These are phyloP conservation scores for Dolichallabes microphthalmus DNA, from an alignment of 2,113 vertebrate species.

Conservation along the genomic window DNA sequence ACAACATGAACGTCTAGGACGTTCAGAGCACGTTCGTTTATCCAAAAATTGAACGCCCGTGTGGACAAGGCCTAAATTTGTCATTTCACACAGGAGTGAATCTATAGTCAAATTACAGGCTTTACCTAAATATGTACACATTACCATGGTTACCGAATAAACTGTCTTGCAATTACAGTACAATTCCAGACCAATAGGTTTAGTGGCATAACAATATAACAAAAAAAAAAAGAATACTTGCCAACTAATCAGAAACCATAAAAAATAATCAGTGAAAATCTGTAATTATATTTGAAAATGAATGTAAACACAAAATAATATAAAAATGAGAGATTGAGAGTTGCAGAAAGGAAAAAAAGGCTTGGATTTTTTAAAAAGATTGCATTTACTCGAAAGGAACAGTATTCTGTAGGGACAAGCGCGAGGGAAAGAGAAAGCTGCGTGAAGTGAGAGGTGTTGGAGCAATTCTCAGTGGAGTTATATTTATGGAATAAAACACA, in stretches of 20 bases:
- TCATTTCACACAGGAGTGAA: not conserved
- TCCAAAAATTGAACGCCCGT: no score
- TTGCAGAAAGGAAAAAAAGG: not conserved
- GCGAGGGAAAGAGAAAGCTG: slow-evolving; percentile 17
- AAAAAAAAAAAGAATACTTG: not conserved
- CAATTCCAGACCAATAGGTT: not conserved
- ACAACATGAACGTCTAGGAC: no score
- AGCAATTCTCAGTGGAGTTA: slow-evolving; percentile 26
- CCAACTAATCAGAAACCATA: no score
- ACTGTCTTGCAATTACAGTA: no score
- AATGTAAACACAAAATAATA: not conserved
- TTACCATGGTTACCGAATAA: not conserved
- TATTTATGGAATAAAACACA: slow-evolving; percentile 30
- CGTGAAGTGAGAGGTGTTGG: slow-evolving; percentile 18
- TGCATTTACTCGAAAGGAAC: slow-evolving; percentile 22
- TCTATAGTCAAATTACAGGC: not conserved
- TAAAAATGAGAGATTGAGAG: slow-evolving; percentile 2
- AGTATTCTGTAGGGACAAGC: slow-evolving; percentile 11
- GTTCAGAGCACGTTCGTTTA: no score
- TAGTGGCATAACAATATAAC: no score
- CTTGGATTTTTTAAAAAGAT: slow-evolving; percentile 12
- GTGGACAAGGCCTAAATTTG: no score
- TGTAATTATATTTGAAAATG: not conserved
- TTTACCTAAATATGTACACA: not conserved
- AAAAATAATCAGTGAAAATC: not conserved